phyloP scores from a whole-genome alignment of 2,888 invertebrate species.

The Ischnus inquisitorius region DNA sequence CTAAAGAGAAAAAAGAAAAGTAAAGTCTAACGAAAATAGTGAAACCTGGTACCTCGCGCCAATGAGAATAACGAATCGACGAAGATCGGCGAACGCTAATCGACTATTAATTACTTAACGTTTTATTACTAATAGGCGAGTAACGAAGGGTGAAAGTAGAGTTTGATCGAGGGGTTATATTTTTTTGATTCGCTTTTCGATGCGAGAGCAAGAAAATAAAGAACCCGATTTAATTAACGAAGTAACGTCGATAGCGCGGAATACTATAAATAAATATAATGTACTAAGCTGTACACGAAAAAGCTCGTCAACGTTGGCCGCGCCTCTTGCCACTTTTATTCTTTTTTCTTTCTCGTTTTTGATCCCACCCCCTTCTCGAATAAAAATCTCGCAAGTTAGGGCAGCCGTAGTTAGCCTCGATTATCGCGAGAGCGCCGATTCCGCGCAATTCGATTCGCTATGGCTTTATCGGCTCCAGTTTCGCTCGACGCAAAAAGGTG shows the following conservation, averaged over 20 bases:
- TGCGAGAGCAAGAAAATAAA: neutral
- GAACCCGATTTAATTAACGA: conserved; percentile 43
- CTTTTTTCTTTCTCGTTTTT: conserved; percentile 1
- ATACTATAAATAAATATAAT: conserved; percentile 33
- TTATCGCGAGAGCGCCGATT: conserved; percentile 57
- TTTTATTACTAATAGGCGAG: conserved; percentile 10
- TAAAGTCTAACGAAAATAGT: conserved; percentile 6
- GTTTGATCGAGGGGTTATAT: conserved; percentile 50
- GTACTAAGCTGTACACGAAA: conserved; percentile 41
- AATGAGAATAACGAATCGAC: conserved; percentile 39
- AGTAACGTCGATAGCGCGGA: conserved; percentile 20
- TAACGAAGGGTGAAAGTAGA: conserved; percentile 5
- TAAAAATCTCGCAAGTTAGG: conserved; percentile 40
- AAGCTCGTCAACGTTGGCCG: conserved; percentile 59
- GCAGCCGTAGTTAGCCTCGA: conserved; percentile 58
- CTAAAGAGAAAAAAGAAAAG: conserved; percentile 27
- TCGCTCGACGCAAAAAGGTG: neutral
- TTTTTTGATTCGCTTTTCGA: conserved; percentile 63
- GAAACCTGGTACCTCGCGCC: conserved; percentile 63
- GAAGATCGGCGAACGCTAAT: conserved; percentile 26
- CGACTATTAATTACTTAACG: conserved; percentile 27
- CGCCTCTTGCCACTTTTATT: conserved; percentile 50
- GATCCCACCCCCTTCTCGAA: neutral
- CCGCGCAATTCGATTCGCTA: conserved; percentile 58
- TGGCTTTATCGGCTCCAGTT: conserved; percentile 57